phyloP scores from a whole-genome alignment of 2,888 invertebrate genomes.

The Piscicola geometra region DNA sequence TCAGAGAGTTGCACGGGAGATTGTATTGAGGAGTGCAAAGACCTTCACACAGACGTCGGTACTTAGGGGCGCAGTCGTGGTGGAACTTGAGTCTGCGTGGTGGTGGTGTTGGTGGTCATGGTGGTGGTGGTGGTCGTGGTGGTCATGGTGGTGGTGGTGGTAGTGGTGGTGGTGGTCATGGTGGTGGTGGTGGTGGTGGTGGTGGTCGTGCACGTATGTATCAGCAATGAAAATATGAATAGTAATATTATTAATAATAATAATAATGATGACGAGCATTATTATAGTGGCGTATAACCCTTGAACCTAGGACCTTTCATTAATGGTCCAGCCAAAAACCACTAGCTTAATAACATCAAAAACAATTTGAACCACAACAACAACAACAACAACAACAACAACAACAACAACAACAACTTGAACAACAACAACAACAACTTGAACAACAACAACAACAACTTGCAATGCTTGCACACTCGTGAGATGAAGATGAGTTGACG shows the following conservation, averaged over 20 bases:
- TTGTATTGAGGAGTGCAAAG: too few species aligned
- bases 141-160: background rate
- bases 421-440: slow-evolving; percentile 3
- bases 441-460: slow-evolving; percentile 39
- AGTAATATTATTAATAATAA: background rate
- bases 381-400: slow-evolving; percentile 1
- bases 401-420: background rate
- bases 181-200: slow-evolving; percentile 30
- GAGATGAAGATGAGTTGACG: slow-evolving; percentile 46
- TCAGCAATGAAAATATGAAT: background rate
- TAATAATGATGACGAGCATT: background rate
- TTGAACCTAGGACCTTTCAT: too few species aligned
- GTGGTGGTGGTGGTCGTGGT: slow-evolving; percentile 18
- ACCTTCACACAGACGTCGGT: background rate
- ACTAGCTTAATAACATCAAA: too few species aligned
- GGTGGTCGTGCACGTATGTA: background rate
- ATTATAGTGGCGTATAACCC: too few species aligned
- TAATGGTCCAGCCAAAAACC: too few species aligned
- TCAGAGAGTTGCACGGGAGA: too few species aligned
- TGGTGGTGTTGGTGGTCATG: slow-evolving; percentile 12
- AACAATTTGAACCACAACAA: background rate
- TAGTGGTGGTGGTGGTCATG: slow-evolving; percentile 31
- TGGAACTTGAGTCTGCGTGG: slow-evolving; percentile 54
- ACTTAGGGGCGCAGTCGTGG: slow-evolving; percentile 75
- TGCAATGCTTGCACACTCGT: slow-evolving; percentile 45